phyloP scores from a whole-genome alignment of 2,888 invertebrate genomes.

The Leptinotarsa tumamoca region DNA sequence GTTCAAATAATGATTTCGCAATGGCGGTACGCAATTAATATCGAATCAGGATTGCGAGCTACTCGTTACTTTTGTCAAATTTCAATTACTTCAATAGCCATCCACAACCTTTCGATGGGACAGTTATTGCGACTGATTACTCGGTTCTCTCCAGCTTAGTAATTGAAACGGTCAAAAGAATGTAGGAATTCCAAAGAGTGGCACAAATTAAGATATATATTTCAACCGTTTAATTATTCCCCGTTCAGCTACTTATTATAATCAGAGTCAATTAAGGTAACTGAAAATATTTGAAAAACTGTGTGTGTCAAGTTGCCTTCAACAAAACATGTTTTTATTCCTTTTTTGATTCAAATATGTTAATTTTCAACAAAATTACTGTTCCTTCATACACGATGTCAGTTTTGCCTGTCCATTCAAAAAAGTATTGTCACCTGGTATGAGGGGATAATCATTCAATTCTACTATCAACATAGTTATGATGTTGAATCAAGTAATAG shows the following conservation, averaged over 20 bases:
- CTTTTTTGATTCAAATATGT: too few relatives aligned
- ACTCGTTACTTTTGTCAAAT: conserved; percentile 44
- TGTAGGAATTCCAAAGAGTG: conserved; percentile 41
- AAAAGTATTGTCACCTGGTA: too few relatives aligned
- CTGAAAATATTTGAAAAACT: not conserved
- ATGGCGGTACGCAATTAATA: conserved; percentile 47
- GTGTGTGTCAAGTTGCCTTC: too few relatives aligned
- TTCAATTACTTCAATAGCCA: conserved; percentile 40
- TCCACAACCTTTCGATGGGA: conserved; percentile 47
- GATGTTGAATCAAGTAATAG: too few relatives aligned
- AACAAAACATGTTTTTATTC: too few relatives aligned
- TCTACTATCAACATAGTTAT: too few relatives aligned
- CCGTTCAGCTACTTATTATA: not conserved
- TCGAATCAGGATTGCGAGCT: conserved; percentile 47
- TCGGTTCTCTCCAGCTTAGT: conserved; percentile 38
- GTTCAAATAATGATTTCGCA: not conserved
- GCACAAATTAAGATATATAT: conserved; percentile 43
- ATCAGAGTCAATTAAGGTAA: not conserved
- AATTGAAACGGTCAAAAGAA: conserved; percentile 34
- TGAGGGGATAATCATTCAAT: too few relatives aligned
- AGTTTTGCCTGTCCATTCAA: too few relatives aligned
- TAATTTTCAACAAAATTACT: too few relatives aligned
- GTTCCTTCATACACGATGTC: too few relatives aligned
- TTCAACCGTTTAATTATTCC: conserved; percentile 31
- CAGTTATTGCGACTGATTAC: conserved; percentile 53